Percentiles rank a stretch among this genome's conserved stretches.
Conservation (phyloP, 2,888 invertebrate species). For the Saturnia pavonia region DNA sequence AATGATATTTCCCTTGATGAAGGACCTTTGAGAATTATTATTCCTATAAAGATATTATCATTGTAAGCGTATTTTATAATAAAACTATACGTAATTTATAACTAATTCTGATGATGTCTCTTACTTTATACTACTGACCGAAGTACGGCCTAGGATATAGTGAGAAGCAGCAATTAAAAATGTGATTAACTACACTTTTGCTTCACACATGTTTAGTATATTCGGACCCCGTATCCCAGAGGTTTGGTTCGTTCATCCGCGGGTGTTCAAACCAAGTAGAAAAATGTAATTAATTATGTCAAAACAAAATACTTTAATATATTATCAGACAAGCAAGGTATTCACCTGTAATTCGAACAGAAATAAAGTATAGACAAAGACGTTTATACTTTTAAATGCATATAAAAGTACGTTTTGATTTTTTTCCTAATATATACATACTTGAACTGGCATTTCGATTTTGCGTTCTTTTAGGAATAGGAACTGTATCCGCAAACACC, state of each 20-base stretch:
- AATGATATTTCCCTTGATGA: neutral
- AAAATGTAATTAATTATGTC: neutral
- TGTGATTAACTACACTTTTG: neutral
- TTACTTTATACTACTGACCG: neutral
- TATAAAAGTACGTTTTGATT: neutral
- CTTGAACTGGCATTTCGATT: neutral
- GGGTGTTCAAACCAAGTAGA: neutral
- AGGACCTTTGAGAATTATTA: neutral
- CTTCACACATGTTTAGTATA: neutral
- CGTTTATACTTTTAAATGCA: neutral
- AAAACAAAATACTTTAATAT: neutral
- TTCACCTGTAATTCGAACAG: constrained; percentile 9
- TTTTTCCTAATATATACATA: neutral
- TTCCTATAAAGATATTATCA: neutral
- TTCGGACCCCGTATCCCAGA: neutral
- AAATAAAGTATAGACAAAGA: constrained; percentile 4
- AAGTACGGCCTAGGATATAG: neutral
- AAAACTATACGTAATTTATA: neutral
- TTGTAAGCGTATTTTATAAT: neutral
- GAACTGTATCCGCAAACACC: neutral
- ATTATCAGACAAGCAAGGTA: neutral
- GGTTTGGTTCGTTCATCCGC: neutral
- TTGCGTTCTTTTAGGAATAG: neutral
- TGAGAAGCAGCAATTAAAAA: neutral
- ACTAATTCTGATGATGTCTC: neutral